Conservation (phyloP, 2,113 vertebrate species). For the Notarius lentiginosus region DNA sequence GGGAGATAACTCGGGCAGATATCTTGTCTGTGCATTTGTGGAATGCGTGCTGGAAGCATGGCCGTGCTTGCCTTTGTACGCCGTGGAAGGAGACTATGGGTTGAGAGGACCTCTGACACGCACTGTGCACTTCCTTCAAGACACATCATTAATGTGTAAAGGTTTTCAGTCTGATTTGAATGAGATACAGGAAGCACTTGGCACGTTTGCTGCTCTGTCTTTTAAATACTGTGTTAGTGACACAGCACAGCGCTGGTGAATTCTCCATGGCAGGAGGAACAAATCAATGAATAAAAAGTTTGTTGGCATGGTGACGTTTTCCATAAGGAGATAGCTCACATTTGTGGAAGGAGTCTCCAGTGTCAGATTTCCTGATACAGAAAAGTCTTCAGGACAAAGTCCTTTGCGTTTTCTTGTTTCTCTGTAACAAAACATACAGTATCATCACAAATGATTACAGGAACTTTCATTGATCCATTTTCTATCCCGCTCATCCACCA, state of each 20-base stretch:
- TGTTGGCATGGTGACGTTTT: not conserved
- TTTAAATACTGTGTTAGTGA: not conserved
- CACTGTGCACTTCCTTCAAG: not conserved
- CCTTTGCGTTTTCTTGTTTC: not conserved
- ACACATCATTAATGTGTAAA: not conserved
- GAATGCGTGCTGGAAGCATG: conserved; percentile 41
- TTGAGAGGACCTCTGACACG: conserved; percentile 5
- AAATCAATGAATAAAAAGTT: not conserved
- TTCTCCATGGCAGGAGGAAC: not conserved
- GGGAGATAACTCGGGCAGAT: conserved; percentile 38
- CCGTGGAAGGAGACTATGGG: conserved; percentile 15
- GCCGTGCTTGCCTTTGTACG: conserved; percentile 32
- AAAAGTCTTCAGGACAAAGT: not conserved
- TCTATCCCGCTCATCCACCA: no score
- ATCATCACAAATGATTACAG: no score
- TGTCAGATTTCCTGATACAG: not conserved
- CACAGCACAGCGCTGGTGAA: not conserved
- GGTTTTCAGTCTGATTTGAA: not conserved
- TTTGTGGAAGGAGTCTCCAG: not conserved
- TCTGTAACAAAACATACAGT: not conserved
- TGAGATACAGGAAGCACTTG: not conserved
- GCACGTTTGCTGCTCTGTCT: not conserved
- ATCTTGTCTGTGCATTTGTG: conserved; percentile 47
- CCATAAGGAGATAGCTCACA: not conserved
- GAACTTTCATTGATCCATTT: no score